Evolutionary conservation across 2,113 vertebrate species (phyloP).

Genomic region (Tricholaema leucomelas): DNA sequence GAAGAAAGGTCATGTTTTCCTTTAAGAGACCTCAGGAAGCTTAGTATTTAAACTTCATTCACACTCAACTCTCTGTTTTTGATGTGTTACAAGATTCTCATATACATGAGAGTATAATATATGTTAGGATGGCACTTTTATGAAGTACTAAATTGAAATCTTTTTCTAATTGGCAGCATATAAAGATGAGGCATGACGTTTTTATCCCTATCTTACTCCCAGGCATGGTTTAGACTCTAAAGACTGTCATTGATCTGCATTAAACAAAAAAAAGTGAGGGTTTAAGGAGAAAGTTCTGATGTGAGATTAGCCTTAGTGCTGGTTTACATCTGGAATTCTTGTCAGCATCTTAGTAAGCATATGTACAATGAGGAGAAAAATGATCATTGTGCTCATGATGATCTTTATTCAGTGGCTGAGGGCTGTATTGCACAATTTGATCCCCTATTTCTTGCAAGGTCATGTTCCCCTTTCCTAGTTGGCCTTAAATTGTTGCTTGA

Average conservation of each 20-base stretch:
- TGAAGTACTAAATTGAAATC: not conserved
- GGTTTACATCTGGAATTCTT: slow-evolving; percentile 28
- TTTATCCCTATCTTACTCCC: slow-evolving; percentile 18
- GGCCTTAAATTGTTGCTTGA: slow-evolving; percentile 33
- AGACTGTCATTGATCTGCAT: not conserved
- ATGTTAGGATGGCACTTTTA: not conserved
- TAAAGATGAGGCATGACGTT: slow-evolving; percentile 18
- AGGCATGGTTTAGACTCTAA: slow-evolving; percentile 27
- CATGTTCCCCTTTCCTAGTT: slow-evolving; percentile 16
- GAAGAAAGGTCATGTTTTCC: not conserved
- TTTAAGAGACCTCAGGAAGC: slow-evolving; percentile 15
- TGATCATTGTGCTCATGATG: not conserved
- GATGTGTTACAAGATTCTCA: not conserved
- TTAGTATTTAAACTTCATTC: not conserved
- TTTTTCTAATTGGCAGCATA: not conserved
- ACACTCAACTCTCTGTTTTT: not conserved
- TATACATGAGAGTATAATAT: not conserved
- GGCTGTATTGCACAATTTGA: not conserved
- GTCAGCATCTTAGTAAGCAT: not conserved
- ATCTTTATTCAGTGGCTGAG: not conserved
- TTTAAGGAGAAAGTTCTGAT: not conserved
- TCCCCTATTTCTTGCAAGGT: slow-evolving; percentile 28
- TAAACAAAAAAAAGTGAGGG: not conserved
- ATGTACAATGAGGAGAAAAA: not conserved
- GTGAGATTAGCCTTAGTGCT: not conserved